Base-by-base conservation (phyloP, 2,888 invertebrate species). In the Parapristionchus giblindavisi region DNA sequence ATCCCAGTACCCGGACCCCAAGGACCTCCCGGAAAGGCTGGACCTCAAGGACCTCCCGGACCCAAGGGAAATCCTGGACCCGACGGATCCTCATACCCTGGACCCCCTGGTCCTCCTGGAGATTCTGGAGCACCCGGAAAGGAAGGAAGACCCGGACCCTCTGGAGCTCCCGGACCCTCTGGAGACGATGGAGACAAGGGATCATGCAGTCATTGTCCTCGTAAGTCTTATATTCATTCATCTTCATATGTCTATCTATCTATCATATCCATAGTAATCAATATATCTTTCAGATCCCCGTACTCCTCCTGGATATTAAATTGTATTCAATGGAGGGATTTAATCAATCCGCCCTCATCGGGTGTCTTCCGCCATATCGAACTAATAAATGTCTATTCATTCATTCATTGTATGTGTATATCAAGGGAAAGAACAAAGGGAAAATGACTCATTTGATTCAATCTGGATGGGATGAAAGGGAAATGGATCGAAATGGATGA, bases 1-100 rank as follows among this genome's bases (percentile, higher is more conserved):
- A 83, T 83, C 75, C 83, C 83, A 58, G 82, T 83, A 56, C 83
- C 83, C 76, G 83, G 83, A 78, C 83, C 83, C 71, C 81, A 81
- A 68, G 83, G 83, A 77, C 79, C 83, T 70, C 80, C 83, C 76
- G 83, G 83, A 80, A 80, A 81, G 78, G 75, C 77, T 24, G 83
- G 83, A 81, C 80, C 81, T 68, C 74, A 77, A 27, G 83, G 83
- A 81, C 82, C 83, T 56, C 81, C 82, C 66, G 83, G 83, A 76
- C 82, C 82, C 77, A 83, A 77, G 79, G 80, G 83, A 77, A 81
- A 81, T 51, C 80, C 82, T 29, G 83, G 83, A 78, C 83, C 83
- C 80, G 83, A 83, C 80, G 83, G 83, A 77, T 81, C 81, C 75
- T 81, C 82, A 21, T 83, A 82, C 81, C 83, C 79, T 72, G 83